These are phyloP conservation scores for Paramormyrops hopkinsi DNA, from an alignment of 2,797 vertebrate genomes.

Conservation along the genomic window DNA sequence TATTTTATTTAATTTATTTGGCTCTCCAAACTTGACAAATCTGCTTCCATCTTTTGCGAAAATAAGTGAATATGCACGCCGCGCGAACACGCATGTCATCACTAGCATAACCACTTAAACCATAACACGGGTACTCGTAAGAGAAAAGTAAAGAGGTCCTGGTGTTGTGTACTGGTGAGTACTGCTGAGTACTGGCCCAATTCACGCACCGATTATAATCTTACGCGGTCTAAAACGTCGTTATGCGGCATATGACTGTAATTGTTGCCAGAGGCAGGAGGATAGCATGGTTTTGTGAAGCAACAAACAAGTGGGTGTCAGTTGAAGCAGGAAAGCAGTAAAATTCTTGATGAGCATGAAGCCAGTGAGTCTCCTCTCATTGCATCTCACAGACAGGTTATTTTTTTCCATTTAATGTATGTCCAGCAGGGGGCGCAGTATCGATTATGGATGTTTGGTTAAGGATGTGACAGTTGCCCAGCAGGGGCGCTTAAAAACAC, in stretches of 20 bases:
- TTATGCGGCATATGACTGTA: background rate
- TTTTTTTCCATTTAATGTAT: background rate
- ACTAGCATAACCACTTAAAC: background rate
- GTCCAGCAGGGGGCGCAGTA: background rate
- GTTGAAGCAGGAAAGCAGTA: background rate
- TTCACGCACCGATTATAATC: background rate
- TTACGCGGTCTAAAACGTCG: background rate
- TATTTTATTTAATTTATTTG: background rate
- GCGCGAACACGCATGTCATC: background rate
- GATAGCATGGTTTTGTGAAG: background rate
- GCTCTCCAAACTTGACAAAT: background rate
- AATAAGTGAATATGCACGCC: background rate
- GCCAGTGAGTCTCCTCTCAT: background rate
- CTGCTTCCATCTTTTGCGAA: background rate
- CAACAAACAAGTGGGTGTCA: background rate
- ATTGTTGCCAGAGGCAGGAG: background rate
- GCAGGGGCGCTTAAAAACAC: background rate
- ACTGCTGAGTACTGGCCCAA: background rate
- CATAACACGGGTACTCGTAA: background rate
- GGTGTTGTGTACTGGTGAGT: background rate
- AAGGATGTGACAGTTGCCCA: background rate
- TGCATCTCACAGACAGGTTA: background rate
- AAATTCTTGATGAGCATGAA: background rate
- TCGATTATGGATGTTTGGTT: background rate
- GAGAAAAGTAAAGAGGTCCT: background rate